Base-by-base conservation (phyloP, 2,113 vertebrate species). In the Aegypius monachus region DNA sequence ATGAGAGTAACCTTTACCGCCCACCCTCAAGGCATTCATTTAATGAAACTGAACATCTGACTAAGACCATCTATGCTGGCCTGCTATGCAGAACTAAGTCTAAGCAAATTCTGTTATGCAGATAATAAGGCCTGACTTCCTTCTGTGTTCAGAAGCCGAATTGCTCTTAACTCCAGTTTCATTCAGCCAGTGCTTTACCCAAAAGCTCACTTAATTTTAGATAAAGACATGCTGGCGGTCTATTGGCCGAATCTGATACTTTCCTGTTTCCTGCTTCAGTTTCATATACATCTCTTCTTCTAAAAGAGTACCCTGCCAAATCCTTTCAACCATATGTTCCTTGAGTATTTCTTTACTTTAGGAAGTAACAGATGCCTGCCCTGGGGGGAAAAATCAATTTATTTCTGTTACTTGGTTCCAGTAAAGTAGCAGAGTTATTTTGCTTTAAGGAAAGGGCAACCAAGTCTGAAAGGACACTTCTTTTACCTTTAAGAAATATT, bases 401-500 rank as follows among this genome's bases (percentile, higher is more conserved):
- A 94, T 95, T 97, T 96, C 78, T 95, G 93, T 93, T 94, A 85
- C 86, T 93, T 82, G 34, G 45, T 94, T 96, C 74, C 93, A 91
- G 63, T 90, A 96, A 97, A 85, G 40, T 29, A 95, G 52, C 70
- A 89, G 36, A 90, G 42, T 82, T 92, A 82, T 89, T 95, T 95
- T 77, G 48, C 72, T 93, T 81, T 92, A 93, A 97, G 61, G 84
- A 95, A 95, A 95, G 86, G 93, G 89, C 81, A 91, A 79, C 50
- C 26, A 88, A 77, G 78, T 50, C 81, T 80, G 58, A 93, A 96
- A 95, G 84, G 86, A 87, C 77, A 89, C 70, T 92, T 97, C 53
- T 87, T 93, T 94, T 97, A 94, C 91, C 75, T 88, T 97, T 94
- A 95, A 92, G 90, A 97, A 95, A 72, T 75, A 90, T 93, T 95